Evolutionary conservation across 1,140 invertebrate species (phyloP).

Genomic region (Antheraea mylitta): DNA sequence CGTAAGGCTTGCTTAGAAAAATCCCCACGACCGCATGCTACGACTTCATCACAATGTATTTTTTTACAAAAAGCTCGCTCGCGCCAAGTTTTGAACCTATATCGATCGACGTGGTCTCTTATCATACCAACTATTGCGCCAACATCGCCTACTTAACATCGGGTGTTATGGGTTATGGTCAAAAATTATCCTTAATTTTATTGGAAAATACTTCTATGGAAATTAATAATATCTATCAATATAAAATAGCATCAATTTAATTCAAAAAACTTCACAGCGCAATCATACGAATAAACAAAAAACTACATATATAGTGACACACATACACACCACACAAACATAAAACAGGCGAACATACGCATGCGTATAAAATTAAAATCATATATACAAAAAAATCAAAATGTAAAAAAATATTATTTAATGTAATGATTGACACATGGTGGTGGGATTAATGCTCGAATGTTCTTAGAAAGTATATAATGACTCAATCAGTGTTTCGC

Average conservation of each 20-base stretch:
- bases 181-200: background rate
- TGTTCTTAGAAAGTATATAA: too few relatives aligned
- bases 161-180: too few relatives aligned
- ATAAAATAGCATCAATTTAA: background rate
- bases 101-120: too few relatives aligned
- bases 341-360: conserved; percentile 18
- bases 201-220: background rate
- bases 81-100: too few relatives aligned
- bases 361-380: conserved; percentile 10
- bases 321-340: conserved; percentile 22
- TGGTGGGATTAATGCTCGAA: too few relatives aligned
- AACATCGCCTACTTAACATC: too few relatives aligned
- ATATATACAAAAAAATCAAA: conserved; percentile 24
- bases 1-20: too few relatives aligned
- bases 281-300: background rate
- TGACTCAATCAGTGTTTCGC: too few relatives aligned
- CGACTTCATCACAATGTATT: too few relatives aligned
- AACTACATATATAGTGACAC: conserved; percentile 5
- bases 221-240: background rate
- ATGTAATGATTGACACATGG: background rate
- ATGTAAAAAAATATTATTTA: background rate
- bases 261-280: background rate
- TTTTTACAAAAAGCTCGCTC: too few relatives aligned
- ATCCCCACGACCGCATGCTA: too few relatives aligned
- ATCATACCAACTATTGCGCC: too few relatives aligned